phyloP scores from a whole-genome alignment of 2,888 invertebrate species.

The Dioctria linearis region DNA sequence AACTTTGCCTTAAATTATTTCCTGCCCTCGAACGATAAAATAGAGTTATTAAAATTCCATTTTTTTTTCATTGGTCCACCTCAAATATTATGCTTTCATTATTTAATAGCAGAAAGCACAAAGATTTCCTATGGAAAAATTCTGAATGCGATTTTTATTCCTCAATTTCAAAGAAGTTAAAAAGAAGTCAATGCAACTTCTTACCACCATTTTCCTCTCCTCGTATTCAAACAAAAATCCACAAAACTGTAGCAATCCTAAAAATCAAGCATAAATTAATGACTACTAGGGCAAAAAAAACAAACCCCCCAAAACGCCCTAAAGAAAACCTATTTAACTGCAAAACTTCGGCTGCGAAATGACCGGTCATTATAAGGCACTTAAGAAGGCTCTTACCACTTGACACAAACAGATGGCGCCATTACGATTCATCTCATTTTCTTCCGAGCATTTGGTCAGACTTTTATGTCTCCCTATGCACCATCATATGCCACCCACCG shows the following conservation, averaged over 20 bases:
- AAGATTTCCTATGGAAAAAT: background rate
- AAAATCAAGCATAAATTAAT: slow-evolving; percentile 15
- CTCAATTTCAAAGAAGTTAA: background rate
- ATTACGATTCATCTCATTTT: slow-evolving; percentile 37
- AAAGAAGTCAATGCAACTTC: background rate
- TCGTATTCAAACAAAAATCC: background rate
- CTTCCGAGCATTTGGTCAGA: background rate
- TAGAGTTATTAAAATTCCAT: slow-evolving; percentile 9
- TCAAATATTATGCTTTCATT: background rate
- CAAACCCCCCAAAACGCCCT: background rate
- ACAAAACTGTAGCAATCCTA: background rate
- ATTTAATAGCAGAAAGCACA: background rate
- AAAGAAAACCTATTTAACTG: slow-evolving; percentile 47
- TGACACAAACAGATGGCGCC: slow-evolving; percentile 48
- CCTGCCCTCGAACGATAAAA: background rate
- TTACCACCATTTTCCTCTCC: background rate
- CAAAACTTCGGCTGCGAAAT: slow-evolving; percentile 32
- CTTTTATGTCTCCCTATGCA: slow-evolving; percentile 6
- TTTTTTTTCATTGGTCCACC: background rate
- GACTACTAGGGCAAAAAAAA: background rate
- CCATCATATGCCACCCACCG: background rate
- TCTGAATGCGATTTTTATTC: slow-evolving; percentile 28
- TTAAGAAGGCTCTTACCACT: slow-evolving; percentile 41
- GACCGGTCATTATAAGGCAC: slow-evolving; percentile 49
- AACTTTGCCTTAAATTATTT: background rate